These are phyloP conservation scores for Stomatorhinus ivindoensis DNA, from an alignment of 2,113 vertebrate species.

Conservation along the genomic window DNA sequence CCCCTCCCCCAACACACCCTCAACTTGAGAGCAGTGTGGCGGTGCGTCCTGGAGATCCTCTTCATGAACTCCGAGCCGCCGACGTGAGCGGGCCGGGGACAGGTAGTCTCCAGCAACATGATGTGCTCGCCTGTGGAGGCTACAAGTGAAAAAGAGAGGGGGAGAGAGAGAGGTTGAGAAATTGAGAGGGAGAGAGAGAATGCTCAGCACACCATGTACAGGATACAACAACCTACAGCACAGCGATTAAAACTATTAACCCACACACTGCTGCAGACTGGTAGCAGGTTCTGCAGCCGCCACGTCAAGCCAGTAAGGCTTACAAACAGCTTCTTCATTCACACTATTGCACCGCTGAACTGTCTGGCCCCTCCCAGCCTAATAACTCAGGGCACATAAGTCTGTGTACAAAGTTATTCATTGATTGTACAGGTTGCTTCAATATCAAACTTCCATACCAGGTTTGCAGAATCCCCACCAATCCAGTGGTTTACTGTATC, in stretches of 20 bases:
- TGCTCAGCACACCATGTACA: not conserved
- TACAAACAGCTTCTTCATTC: not conserved
- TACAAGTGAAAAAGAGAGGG: slow-evolving; percentile 41
- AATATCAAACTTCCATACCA: not conserved
- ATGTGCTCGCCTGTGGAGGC: slow-evolving; percentile 95
- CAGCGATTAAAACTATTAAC: not conserved
- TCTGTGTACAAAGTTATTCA: not conserved
- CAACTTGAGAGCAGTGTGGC: slow-evolving; percentile 83
- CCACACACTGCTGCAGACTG: not conserved
- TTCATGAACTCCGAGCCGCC: slow-evolving; percentile 95
- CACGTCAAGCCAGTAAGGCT: not conserved
- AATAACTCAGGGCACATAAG: not conserved
- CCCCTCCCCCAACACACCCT: slow-evolving; percentile 65
- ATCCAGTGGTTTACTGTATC: not conserved
- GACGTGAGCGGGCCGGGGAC: slow-evolving; percentile 79
- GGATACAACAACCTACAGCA: not conserved
- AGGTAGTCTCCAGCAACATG: slow-evolving; percentile 85
- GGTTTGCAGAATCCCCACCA: not conserved
- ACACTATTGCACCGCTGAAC: not conserved
- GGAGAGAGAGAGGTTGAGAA: not conserved
- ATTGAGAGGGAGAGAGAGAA: not conserved
- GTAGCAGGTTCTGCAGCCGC: not conserved
- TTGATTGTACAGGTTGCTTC: not conserved
- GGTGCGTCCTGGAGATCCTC: slow-evolving; percentile 91
- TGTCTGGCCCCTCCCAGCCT: not conserved